Conservation (phyloP, 2,888 invertebrate species). For the Apoda limacodes region DNA sequence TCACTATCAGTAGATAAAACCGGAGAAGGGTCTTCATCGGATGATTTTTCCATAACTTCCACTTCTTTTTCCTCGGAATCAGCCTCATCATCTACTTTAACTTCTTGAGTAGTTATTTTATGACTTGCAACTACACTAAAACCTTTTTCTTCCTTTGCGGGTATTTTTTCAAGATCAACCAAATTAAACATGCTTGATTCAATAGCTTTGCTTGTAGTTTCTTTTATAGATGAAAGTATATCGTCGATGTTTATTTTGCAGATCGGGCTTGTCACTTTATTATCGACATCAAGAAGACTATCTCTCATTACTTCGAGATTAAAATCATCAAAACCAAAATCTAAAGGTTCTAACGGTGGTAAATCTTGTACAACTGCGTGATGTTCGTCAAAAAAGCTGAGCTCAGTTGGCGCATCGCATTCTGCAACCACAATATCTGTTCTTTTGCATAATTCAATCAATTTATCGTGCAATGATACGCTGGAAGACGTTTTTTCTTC, state of each 20-base stretch:
- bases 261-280: conserved; percentile 48
- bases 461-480: conserved; percentile 49
- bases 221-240: conserved; percentile 54
- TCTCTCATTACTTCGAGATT: conserved; percentile 59
- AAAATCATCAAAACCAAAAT: conserved; percentile 55
- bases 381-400: conserved; percentile 60
- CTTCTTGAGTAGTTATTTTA: conserved; percentile 50
- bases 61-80: conserved; percentile 36
- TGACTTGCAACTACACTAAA: conserved; percentile 53
- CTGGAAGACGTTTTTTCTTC: conserved; percentile 28
- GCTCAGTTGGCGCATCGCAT: conserved; percentile 53
- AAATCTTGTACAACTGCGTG: conserved; percentile 45
- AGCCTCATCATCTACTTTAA: conserved; percentile 46
- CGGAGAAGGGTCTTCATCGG: conserved; percentile 67
- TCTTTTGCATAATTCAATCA: conserved; percentile 54
- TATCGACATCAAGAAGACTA: conserved; percentile 47
- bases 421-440: conserved; percentile 61
- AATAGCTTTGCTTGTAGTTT: conserved; percentile 38
- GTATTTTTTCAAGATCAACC: conserved; percentile 53
- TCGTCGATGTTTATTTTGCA: conserved; percentile 61
- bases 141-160: conserved; percentile 45
- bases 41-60: conserved; percentile 63
- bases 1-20: conserved; percentile 69
- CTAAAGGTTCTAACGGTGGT: conserved; percentile 48
- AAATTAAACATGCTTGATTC: conserved; percentile 53